These are phyloP conservation scores for Speoplatyrhinus poulsoni DNA, from an alignment of 2,113 vertebrate species.

Conservation along the genomic window DNA sequence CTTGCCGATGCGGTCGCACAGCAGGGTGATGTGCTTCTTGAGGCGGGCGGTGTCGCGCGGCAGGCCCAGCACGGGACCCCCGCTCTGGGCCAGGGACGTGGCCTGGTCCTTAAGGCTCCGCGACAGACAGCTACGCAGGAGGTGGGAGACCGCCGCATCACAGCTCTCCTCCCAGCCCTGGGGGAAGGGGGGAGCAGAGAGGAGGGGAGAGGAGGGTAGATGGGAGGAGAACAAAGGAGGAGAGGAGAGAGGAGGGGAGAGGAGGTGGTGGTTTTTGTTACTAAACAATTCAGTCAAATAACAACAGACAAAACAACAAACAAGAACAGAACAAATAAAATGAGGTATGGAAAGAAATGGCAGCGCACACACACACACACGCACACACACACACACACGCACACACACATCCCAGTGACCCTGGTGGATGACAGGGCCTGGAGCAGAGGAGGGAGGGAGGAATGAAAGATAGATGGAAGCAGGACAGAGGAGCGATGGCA, in stretches of 20 bases:
- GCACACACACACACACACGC: slow-evolving; percentile 12
- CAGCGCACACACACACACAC: slow-evolving; percentile 4
- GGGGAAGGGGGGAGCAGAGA: background rate
- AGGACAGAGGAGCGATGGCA: background rate
- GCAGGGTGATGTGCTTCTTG: slow-evolving; percentile 91
- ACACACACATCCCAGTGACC: background rate
- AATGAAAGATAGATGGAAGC: background rate
- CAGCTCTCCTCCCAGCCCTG: slow-evolving; percentile 98
- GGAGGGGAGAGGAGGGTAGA: background rate
- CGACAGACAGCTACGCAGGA: slow-evolving; percentile 90
- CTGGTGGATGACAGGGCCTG: slow-evolving; percentile 3
- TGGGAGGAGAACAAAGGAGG: too few relatives aligned
- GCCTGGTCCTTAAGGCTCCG: slow-evolving; percentile 93
- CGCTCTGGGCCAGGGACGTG: slow-evolving; percentile 73
- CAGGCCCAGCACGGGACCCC: slow-evolving; percentile 74
- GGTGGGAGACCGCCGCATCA: slow-evolving; percentile 88
- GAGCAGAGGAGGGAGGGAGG: background rate
- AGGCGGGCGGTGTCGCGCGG: slow-evolving; percentile 87
- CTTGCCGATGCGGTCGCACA: slow-evolving; percentile 91
- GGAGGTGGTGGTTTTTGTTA: too few relatives aligned
- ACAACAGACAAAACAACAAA: too few relatives aligned
- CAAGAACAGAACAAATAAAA: too few relatives aligned
- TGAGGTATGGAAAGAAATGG: too few relatives aligned
- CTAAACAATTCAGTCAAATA: too few relatives aligned
- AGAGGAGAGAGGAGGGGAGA: too few relatives aligned